These are phyloP conservation scores for Acleris laterana DNA, from an alignment of 2,888 invertebrate species.

Conservation along the genomic window DNA sequence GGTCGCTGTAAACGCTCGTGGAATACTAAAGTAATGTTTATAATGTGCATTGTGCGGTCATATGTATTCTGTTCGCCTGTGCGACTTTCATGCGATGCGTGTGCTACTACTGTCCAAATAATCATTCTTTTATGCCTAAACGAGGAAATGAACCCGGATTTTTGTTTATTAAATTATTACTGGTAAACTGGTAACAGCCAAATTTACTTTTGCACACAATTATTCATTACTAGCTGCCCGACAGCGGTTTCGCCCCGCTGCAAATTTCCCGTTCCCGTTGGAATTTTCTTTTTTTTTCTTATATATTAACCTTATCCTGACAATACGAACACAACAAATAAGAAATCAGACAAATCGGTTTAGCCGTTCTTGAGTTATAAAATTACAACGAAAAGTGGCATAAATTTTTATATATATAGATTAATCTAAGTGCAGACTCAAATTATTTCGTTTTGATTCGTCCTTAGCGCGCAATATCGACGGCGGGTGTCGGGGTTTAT, in stretches of 20 bases:
- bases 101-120: constrained; percentile 14
- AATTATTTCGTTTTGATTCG: background rate
- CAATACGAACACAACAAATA: no score
- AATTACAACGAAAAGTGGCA: no score
- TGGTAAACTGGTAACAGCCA: no score
- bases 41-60: constrained; percentile 43
- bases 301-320: no score
- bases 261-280: no score
- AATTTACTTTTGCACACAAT: background rate
- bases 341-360: no score
- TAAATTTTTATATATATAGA: no score
- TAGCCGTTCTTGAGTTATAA: no score
- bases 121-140: constrained; percentile 17
- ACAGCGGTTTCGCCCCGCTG: no score
- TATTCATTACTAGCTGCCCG: no score
- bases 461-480: no score
- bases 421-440: background rate
- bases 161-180: constrained; percentile 10
- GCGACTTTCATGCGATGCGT: constrained; percentile 30
- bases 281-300: no score
- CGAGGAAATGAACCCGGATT: background rate
- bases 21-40: constrained; percentile 45
- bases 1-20: constrained; percentile 46
- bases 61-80: constrained; percentile 29
- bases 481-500: background rate